Percentiles rank a stretch among this genome's conserved stretches.
Conservation (phyloP, 2,888 invertebrate genomes). For the Pomacea canaliculata region DNA sequence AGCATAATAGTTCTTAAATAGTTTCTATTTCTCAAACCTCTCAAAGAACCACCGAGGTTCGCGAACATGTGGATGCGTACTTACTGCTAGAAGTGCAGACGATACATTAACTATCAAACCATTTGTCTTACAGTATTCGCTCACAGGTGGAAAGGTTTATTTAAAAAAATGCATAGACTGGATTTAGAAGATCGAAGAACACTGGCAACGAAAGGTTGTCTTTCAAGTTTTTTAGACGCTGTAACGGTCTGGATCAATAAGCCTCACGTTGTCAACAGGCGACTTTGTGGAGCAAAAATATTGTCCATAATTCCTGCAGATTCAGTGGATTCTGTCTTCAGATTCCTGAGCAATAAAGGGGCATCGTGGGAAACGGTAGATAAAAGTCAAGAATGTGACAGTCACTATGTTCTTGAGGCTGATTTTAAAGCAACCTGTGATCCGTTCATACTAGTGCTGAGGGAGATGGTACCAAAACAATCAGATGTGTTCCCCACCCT, state of each 20-base stretch:
- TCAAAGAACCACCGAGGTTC: no score
- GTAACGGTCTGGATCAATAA: conserved; percentile 59
- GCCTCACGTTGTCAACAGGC: conserved; percentile 58
- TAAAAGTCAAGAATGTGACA: neutral
- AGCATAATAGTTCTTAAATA: no score
- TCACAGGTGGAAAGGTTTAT: no score
- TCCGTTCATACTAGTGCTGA: conserved; percentile 37
- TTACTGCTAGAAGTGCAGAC: no score
- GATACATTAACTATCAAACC: no score
- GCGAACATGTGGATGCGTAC: no score
- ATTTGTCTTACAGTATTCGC: no score
- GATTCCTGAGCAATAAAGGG: neutral
- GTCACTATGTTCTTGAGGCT: conserved; percentile 1
- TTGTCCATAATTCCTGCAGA: conserved; percentile 12
- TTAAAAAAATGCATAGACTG: no score
- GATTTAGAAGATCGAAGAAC: neutral
- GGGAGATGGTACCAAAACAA: conserved; percentile 53
- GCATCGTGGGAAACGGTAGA: neutral
- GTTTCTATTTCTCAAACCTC: no score
- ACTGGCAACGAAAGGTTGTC: conserved; percentile 11
- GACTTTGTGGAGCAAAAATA: conserved; percentile 52
- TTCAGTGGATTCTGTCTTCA: neutral
- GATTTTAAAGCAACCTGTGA: conserved; percentile 23
- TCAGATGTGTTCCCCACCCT: conserved; percentile 44
- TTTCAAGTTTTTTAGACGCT: conserved; percentile 43